Evolutionary conservation across 2,113 vertebrate genomes (phyloP), one percentile per base, ranked within the genome.

Genomic region (Gnathonemus echidnorhynchus): DNA sequence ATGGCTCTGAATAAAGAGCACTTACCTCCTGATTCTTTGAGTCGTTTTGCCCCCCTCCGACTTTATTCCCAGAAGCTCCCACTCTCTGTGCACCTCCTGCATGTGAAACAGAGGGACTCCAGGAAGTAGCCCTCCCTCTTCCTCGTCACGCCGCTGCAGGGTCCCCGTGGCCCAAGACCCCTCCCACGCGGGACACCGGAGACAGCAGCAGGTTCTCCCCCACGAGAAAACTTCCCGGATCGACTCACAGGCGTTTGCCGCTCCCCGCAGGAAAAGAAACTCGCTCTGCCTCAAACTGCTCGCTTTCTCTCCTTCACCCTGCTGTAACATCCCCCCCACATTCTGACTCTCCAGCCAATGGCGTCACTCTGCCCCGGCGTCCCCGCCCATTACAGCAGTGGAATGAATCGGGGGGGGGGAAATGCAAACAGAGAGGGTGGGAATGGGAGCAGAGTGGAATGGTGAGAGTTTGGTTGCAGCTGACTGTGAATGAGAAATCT

Each of bases 11-110:
- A 92, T 90, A 87, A 62, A 56, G 15, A 58, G 84, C 39, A 92
- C 94, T 96, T 94, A 95, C 95, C 95, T 95, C 91, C 94, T 93
- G 88, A 90, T 94, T 90, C 91, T 91, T 84, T 27, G 48, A 91
- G 92, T 88, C 85, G 92, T 91, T 70, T 92, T 92, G 94, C 92
- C 93, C 94, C 92, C 86, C 88, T 91, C 93, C 90, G 90, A 91
- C 92, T 94, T 94, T 93, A 95, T 93, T 94, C 93, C 93, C 56
- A 87, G 90, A 89, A 90, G 77, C 91, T 92, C 93, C 89, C 92
- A 93, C 93, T 93, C 21, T 48, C 45, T 50, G 84, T 24, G 77
- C 90, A 94, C 91, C 91, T 91, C 91, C 89, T 86, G 90, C 92
- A 80, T 89, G 88, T 92, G 90, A 94, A 92, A 83, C 84, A 77